These are phyloP conservation scores for Lutjanus erythropterus DNA, from an alignment of 2,113 vertebrate genomes.

Conservation along the genomic window DNA sequence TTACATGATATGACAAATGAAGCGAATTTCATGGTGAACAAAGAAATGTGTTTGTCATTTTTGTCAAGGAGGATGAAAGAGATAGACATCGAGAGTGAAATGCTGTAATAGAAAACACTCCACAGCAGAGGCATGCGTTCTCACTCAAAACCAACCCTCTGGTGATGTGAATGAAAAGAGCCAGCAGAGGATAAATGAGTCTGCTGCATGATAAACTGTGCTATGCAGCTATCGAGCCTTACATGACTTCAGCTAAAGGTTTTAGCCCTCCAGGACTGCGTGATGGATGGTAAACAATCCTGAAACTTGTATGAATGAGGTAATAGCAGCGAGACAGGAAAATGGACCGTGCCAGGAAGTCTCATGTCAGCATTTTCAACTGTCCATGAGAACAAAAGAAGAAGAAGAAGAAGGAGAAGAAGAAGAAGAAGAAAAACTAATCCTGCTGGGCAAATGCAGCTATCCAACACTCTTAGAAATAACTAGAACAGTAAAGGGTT, in stretches of 20 bases:
- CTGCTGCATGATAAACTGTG: slow-evolving; percentile 57
- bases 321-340: slow-evolving; percentile 68
- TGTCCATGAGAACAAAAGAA: slow-evolving; percentile 54
- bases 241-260: slow-evolving; percentile 57
- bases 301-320: slow-evolving; percentile 68
- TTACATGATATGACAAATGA: slow-evolving; percentile 72
- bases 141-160: slow-evolving; percentile 47
- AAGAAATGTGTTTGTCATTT: slow-evolving; percentile 79
- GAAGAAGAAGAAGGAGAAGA: slow-evolving; percentile 1
- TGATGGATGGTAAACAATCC: slow-evolving; percentile 76
- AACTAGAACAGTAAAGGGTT: no score
- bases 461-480: no score
- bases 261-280: slow-evolving; percentile 58
- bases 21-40: slow-evolving; percentile 58
- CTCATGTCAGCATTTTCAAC: slow-evolving; percentile 71
- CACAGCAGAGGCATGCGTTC: slow-evolving; percentile 41
- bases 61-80: slow-evolving; percentile 69
- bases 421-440: slow-evolving; percentile 15
- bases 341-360: slow-evolving; percentile 71
- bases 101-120: slow-evolving; percentile 72
- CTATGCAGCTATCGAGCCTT: slow-evolving; percentile 35
- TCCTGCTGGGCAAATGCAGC: slow-evolving; percentile 43
- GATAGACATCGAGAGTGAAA: slow-evolving; percentile 60
- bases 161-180: slow-evolving; percentile 63
- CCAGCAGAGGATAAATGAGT: slow-evolving; percentile 59